Evolutionary conservation across 2,797 vertebrate genomes (phyloP), one percentile per base, ranked within the genome.

Genomic region (Phylloscopus collybita): DNA sequence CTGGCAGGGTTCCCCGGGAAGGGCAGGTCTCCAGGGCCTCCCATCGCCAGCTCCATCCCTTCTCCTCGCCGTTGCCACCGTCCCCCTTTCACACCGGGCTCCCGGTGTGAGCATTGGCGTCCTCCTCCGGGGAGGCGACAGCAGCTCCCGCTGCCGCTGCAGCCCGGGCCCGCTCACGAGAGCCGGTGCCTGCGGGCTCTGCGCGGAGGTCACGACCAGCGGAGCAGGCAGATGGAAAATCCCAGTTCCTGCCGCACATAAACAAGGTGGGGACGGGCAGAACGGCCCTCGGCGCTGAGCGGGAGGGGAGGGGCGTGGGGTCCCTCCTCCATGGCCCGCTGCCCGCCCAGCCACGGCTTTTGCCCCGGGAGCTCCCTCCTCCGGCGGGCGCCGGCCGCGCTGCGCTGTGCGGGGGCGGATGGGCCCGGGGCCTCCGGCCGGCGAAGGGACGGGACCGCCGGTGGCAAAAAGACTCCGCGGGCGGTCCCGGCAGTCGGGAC

Each of bases 321-420:
- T 90, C 66, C 95, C 96, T 95, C 96, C 95, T 96, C 95, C 93
- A 78, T 92, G 95, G 95, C 94, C 88, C 81, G 66, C 83, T 78
- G 86, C 92, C 82, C 79, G 88, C 71, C 64, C 67, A 79, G 90
- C 49, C 74, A 6, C 42, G 22, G 86, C 92, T 94, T 57, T 50
- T 38, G 82, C 91, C 91, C 87, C 66, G 47, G 94, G 57, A 93
- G 84, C 90, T 94, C 94, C 87, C 81, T 81, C 86, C 79, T 86
- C 25, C 75, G 80, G 87, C 49, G 64, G 83, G 86, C n/a, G 66
- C 57, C 8, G 56, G 42, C 44, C 64, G 47, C 40, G 27, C 73
- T 19, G 56, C n/a, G 4, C 13, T 54, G 69, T 18, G 73, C 70
- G 44, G 91, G 25, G 72, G 60, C 56, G 42, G 32, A 29, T 10